Percentiles rank a stretch among this genome's conserved stretches.
These are phyloP conservation scores for Patella caerulea DNA, from an alignment of 2,888 invertebrate species.

Conservation along the genomic window DNA sequence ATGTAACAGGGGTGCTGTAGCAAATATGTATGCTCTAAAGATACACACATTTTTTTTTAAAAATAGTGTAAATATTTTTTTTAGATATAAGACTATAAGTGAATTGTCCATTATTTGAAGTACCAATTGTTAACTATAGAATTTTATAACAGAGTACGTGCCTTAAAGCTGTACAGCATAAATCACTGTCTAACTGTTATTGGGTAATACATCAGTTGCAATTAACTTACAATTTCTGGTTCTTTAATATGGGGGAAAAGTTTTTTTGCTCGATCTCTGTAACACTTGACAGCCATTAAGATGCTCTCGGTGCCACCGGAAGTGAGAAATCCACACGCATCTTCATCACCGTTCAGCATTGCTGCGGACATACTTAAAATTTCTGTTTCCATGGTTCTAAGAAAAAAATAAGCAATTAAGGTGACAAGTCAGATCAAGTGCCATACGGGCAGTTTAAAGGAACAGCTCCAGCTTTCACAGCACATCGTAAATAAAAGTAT, in stretches of 20 bases:
- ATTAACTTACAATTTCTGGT: slow-evolving; percentile 56
- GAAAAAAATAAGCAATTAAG: slow-evolving; percentile 19
- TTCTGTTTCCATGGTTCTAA: slow-evolving; percentile 67
- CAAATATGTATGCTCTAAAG: too few species aligned
- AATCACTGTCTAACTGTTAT: too few species aligned
- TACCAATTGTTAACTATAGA: too few species aligned
- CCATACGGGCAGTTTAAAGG: neutral
- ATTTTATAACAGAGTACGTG: too few species aligned
- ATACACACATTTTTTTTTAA: too few species aligned
- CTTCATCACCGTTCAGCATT: slow-evolving; percentile 64
- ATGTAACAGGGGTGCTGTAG: too few species aligned
- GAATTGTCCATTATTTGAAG: too few species aligned
- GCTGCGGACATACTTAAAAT: slow-evolving; percentile 64
- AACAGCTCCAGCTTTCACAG: neutral
- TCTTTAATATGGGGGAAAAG: slow-evolving; percentile 57
- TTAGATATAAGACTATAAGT: too few species aligned
- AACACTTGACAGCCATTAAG: slow-evolving; percentile 68
- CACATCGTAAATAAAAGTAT: neutral
- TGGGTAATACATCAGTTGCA: too few species aligned
- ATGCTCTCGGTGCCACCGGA: slow-evolving; percentile 70
- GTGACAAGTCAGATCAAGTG: neutral
- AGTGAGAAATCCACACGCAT: slow-evolving; percentile 63
- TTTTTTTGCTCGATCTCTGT: slow-evolving; percentile 59
- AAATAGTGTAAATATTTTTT: too few species aligned
- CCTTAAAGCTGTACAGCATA: too few species aligned